Conservation (phyloP, 2,113 vertebrate species). For the Rhinolophus ferrumequinum region DNA sequence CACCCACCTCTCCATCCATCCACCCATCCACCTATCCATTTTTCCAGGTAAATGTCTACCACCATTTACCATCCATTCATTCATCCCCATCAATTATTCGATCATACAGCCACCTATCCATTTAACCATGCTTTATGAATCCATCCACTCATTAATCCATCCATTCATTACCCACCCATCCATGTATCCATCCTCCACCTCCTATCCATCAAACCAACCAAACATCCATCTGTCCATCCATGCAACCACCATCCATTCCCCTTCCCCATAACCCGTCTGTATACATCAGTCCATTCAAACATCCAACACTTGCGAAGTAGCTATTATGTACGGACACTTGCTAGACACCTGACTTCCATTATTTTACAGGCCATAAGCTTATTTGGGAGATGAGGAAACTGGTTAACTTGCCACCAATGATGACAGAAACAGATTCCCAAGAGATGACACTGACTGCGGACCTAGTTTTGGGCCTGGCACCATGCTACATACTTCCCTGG, state of each 20-base stretch:
- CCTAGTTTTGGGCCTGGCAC: background rate
- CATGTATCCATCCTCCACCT: background rate
- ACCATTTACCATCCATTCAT: background rate
- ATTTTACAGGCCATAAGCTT: background rate
- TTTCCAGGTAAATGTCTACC: background rate
- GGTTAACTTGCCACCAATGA: background rate
- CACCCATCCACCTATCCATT: too few species aligned
- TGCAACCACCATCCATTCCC: background rate
- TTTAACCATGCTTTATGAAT: background rate
- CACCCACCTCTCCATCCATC: rapidly evolving
- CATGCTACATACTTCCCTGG: too few species aligned
- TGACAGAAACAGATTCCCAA: background rate
- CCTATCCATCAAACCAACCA: background rate
- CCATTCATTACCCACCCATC: too few species aligned
- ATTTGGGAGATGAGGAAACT: background rate
- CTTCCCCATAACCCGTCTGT: background rate
- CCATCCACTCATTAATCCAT: background rate
- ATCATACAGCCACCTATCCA: background rate
- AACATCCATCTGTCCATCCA: rapidly evolving
- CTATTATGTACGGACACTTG: background rate
- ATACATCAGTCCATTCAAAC: background rate
- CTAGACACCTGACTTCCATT: background rate
- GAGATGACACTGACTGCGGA: background rate
- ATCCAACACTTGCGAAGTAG: background rate
- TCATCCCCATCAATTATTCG: background rate